Evolutionary conservation across 1,140 invertebrate genomes (phyloP).

Genomic region (Drosophila mojavensis): DNA sequence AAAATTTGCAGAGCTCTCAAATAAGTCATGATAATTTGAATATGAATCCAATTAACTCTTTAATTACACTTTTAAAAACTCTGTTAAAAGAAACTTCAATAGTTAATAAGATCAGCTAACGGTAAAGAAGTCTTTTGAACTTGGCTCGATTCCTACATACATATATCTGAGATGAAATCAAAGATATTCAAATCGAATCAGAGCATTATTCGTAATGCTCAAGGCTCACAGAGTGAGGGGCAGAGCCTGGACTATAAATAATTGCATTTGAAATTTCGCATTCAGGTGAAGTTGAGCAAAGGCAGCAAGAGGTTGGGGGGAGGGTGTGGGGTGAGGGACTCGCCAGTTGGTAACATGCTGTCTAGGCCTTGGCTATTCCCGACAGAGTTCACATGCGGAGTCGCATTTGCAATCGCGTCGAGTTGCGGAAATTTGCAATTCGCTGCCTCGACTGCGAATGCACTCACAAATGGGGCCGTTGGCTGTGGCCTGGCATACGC

Average conservation of each 20-base stretch:
- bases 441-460: conserved; percentile 35
- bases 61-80: too few relatives aligned
- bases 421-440: conserved; percentile 75
- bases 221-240: conserved; percentile 29
- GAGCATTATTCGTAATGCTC: conserved; percentile 1
- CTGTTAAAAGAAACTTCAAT: too few relatives aligned
- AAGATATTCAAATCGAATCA: not conserved
- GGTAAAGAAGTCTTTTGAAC: not conserved
- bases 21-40: too few relatives aligned
- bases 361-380: conserved; percentile 49
- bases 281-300: conserved; percentile 22
- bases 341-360: conserved; percentile 6
- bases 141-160: not conserved
- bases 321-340: not conserved
- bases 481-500: conserved; percentile 58
- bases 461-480: conserved; percentile 10
- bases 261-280: conserved; percentile 58
- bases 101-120: not conserved
- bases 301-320: not conserved
- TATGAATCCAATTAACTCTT: too few relatives aligned
- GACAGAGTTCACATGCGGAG: conserved; percentile 43
- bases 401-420: conserved; percentile 53
- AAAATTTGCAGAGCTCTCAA: too few relatives aligned
- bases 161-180: not conserved
- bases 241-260: conserved; percentile 42